A percentile compares a stretch with the other conserved stretches of the same genome.
Evolutionary conservation across 2,113 vertebrate genomes (phyloP).

Genomic region (Pluvialis apricaria): DNA sequence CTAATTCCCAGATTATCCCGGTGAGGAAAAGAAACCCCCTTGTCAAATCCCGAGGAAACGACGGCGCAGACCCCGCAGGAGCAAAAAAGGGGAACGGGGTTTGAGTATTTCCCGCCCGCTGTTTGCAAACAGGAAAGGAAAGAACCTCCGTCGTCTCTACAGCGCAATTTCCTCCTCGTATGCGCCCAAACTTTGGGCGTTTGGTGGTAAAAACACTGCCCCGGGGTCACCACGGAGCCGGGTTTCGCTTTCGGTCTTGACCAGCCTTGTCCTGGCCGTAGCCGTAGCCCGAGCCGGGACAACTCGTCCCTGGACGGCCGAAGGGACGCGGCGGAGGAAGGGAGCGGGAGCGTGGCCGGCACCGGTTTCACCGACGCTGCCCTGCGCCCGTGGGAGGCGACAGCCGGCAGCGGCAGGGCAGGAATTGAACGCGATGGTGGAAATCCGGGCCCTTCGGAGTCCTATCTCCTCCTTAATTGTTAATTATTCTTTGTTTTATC

Average conservation of each 20-base stretch:
- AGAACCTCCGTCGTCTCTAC: accelerated
- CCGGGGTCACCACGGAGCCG: background rate
- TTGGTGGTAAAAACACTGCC: background rate
- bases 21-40: background rate
- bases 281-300: background rate
- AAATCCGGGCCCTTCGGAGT: background rate
- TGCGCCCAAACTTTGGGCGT: background rate
- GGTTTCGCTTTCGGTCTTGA: background rate
- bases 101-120: background rate
- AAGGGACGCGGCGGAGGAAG: background rate
- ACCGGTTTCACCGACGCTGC: background rate
- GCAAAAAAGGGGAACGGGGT: background rate
- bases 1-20: background rate
- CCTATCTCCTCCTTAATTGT: background rate
- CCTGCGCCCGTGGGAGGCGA: background rate
- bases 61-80: too few relatives aligned
- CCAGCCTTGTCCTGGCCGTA: background rate
- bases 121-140: background rate
- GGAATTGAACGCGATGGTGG: accelerated
- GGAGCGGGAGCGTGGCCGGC: background rate
- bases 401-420: background rate
- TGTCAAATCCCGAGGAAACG: background rate
- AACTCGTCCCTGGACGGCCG: too few relatives aligned
- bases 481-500: background rate
- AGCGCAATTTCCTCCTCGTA: background rate